Base-by-base conservation (phyloP, 2,797 vertebrate species). In the Alectoris magna region DNA sequence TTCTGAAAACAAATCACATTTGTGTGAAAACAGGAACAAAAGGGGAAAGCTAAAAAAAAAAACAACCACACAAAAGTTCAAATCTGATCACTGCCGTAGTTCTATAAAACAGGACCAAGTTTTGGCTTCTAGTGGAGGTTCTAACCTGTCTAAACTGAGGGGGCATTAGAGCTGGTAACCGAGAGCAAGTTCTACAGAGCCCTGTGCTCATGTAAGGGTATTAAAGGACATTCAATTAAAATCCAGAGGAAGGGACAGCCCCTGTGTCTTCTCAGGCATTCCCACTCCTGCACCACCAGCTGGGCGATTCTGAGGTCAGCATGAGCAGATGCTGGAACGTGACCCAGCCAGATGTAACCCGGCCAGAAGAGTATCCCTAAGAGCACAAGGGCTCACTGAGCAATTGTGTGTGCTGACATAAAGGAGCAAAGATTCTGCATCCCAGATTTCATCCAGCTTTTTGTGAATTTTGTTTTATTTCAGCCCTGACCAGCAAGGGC, bases 401-500 rank as follows among this genome's bases (percentile, higher is more conserved):
- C 4, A 11, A 63, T 13, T 23, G 27, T n/a, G n/a, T 1, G 2
- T 17, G 49, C 18, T 46, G 63, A 62, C 13, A 63, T 26, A 86
- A 76, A 46, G 27, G 39, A 75, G n/a, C 38, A 59, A 55, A 3
- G 3, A 21, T 62, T 69, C 63, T 64, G 55, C 11, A 92, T 66
- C 31, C 55, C 46, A 91, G 55, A 29, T 19, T 29, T 75, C 23
- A 36, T 43, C n/a, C 66, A 78, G 55, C 34, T 84, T 72, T 70
- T 87, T 43, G 64, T 72, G 38, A 17, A 17, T 36, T 55, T 0
- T 5, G n/a, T 23, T 14, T 80, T 51, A 21, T 41, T 49, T 21
- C 64, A 83, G 36, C 6, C 77, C 43, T 46, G 43, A 88, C 92
- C 34, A 91, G 53, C 70, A 58, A 41, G 77, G 77, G 31, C n/a